Conservation (phyloP, 2,113 vertebrate genomes). For the Muntiacus muntjak region DNA sequence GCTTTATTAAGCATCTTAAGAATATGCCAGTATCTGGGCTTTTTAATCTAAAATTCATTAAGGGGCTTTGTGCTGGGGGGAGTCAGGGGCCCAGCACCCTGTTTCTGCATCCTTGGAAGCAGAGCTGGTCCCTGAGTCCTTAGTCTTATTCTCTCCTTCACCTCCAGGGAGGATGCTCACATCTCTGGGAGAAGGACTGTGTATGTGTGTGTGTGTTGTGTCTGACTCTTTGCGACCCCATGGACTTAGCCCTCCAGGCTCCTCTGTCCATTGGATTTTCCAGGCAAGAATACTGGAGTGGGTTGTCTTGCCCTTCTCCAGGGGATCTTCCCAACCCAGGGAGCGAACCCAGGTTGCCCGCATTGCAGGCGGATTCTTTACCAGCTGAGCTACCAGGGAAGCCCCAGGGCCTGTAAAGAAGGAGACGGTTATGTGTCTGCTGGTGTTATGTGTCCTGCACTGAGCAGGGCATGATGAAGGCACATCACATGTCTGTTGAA, state of each 20-base stretch:
- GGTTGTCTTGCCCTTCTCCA: neutral
- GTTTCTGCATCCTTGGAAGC: neutral
- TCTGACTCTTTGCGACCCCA: neutral
- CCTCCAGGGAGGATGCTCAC: neutral
- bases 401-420: neutral
- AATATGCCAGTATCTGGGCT: neutral
- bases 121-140: fast-evolving
- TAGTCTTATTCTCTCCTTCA: fast-evolving
- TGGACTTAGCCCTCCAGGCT: neutral
- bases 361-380: neutral
- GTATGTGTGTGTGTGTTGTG: neutral
- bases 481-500: neutral
- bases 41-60: conserved; percentile 3
- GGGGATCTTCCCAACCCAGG: neutral
- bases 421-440: neutral
- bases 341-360: fast-evolving
- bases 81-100: neutral
- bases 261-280: neutral
- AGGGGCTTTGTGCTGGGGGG: neutral
- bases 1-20: neutral
- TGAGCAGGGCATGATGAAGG: fast-evolving
- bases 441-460: fast-evolving
- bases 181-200: fast-evolving
- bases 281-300: neutral
- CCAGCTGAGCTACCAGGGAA: neutral